These are phyloP conservation scores for Nesogale talazaci DNA, from an alignment of 2,113 vertebrate genomes.

Conservation along the genomic window DNA sequence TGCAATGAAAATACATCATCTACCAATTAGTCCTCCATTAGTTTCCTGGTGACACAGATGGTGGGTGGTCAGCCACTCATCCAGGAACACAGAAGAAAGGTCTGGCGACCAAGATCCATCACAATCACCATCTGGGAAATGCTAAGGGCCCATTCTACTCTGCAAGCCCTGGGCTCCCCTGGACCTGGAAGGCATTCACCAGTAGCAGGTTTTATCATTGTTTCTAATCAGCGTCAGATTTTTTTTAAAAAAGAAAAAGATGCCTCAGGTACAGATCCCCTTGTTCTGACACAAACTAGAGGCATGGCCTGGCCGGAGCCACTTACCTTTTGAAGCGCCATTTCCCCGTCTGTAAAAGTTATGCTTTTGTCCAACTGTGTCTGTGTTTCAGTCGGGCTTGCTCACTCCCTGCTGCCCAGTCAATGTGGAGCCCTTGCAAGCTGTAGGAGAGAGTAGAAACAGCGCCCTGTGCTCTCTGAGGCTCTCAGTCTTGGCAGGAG, in stretches of 20 bases:
- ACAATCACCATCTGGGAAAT: neutral
- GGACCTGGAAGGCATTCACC: neutral
- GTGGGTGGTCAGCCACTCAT: no score
- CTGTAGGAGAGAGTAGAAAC: no score
- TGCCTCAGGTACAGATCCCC: neutral
- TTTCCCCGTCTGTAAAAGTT: neutral
- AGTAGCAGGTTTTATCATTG: neutral
- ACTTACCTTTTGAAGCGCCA: neutral
- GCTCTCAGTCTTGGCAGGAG: no score
- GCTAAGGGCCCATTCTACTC: neutral
- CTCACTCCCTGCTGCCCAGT: no score
- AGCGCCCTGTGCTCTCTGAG: no score
- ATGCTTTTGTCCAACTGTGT: neutral
- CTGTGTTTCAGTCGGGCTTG: no score
- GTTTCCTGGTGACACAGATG: neutral
- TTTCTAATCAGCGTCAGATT: neutral
- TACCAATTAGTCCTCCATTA: neutral
- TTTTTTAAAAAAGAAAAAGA: no score
- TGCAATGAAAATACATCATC: constrained; percentile 20
- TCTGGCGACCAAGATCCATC: neutral
- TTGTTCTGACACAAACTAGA: neutral
- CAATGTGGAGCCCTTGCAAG: no score
- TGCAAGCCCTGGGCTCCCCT: neutral
- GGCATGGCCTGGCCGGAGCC: neutral
- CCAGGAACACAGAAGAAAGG: neutral